Conservation (phyloP, 2,113 vertebrate species). For the Actinemys pallida region DNA sequence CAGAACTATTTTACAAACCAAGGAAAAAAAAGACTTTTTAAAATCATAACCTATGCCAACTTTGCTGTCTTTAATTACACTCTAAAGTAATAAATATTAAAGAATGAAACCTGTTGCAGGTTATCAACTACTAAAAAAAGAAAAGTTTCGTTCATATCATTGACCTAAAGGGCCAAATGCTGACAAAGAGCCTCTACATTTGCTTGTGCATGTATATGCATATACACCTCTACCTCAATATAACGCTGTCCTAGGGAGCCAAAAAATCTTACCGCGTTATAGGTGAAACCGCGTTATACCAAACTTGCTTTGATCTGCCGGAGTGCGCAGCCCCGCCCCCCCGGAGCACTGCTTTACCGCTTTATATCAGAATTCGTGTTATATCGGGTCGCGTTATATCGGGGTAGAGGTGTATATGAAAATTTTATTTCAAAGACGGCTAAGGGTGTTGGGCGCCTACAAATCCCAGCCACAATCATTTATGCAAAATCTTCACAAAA, state of each 20-base stretch:
- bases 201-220: neutral
- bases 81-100: constrained; percentile 38
- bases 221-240: neutral
- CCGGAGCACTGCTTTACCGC: too few species aligned
- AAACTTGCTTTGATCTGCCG: too few species aligned
- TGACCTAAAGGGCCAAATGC: neutral
- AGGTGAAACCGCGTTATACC: too few species aligned
- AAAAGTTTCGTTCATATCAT: neutral
- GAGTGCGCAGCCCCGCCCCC: too few species aligned
- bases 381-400: too few species aligned
- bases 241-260: too few species aligned
- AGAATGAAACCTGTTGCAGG: neutral
- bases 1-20: constrained; percentile 20
- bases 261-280: too few species aligned
- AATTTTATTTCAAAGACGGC: neutral
- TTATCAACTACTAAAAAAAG: neutral
- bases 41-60: neutral
- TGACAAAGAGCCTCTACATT: neutral
- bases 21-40: neutral
- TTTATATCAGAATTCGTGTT: too few species aligned
- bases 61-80: constrained; percentile 59
- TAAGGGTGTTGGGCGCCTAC: neutral
- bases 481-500: too few species aligned
- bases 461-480: too few species aligned
- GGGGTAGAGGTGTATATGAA: neutral